Conservation (phyloP, 1,140 invertebrate species). For the Hyles vespertilio region DNA sequence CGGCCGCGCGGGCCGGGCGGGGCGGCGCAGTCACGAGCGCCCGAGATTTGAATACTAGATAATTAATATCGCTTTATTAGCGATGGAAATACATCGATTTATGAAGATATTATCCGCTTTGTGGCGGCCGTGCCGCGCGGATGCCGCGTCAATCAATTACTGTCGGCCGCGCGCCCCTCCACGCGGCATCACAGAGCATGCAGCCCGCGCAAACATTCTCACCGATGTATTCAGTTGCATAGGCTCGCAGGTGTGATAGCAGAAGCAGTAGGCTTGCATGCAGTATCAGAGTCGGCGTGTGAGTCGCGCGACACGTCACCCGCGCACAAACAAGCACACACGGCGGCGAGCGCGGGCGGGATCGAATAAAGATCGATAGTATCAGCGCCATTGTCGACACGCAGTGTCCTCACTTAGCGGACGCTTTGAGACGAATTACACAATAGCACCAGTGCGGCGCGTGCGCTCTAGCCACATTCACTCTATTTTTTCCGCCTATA, state of each 20-base stretch:
- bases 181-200: background rate
- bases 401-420: background rate
- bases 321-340: constrained; percentile 3
- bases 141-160: constrained; percentile 33
- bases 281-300: background rate
- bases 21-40: constrained; percentile 46
- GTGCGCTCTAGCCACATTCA: background rate
- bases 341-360: background rate
- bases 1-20: constrained; percentile 3
- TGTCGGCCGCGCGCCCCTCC: constrained; percentile 6
- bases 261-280: no score
- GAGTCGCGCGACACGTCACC: background rate
- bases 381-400: background rate
- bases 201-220: background rate
- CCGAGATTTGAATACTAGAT: constrained; percentile 73
- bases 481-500: background rate
- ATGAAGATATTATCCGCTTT: constrained; percentile 65
- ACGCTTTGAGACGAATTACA: constrained; percentile 9
- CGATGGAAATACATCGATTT: constrained; percentile 61
- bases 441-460: background rate
- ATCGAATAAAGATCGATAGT: constrained; percentile 1
- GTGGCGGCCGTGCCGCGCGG: constrained; percentile 32
- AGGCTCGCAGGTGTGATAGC: no score
- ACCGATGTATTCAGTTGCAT: no score
- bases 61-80: constrained; percentile 75